phyloP scores from a whole-genome alignment of 2,797 vertebrate species.

The Neosilurus hyrtlii region DNA sequence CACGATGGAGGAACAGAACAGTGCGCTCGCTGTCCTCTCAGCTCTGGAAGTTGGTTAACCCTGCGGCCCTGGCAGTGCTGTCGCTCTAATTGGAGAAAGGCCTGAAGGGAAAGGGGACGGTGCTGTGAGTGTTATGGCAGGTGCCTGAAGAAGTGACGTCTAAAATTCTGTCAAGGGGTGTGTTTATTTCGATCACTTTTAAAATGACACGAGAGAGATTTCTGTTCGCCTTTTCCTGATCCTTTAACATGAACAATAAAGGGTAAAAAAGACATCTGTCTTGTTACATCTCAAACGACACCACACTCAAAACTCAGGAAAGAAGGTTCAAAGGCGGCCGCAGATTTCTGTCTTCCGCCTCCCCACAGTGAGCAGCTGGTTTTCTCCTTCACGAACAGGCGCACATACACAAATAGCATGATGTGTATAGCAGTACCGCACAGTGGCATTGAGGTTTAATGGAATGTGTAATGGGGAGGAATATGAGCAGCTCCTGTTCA shows the following conservation, averaged over 20 bases:
- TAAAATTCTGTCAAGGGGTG: conserved; percentile 17
- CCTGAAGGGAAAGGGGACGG: conserved; percentile 54
- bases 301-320: conserved; percentile 19
- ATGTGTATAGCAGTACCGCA: not conserved
- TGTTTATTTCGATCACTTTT: conserved; percentile 41
- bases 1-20: not conserved
- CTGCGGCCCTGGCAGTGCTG: conserved; percentile 60
- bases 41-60: conserved; percentile 69
- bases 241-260: not conserved
- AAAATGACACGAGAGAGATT: not conserved
- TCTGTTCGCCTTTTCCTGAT: not conserved
- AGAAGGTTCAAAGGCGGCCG: conserved; percentile 17
- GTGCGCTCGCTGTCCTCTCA: conserved; percentile 45
- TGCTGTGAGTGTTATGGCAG: conserved; percentile 44
- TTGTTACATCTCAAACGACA: not conserved
- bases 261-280: not conserved
- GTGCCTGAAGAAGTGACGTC: conserved; percentile 43
- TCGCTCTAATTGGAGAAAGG: conserved; percentile 74
- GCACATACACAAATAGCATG: conserved; percentile 41
- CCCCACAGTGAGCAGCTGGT: conserved; percentile 41
- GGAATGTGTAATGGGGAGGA: not conserved
- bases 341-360: conserved; percentile 23
- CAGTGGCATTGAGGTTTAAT: too few species aligned
- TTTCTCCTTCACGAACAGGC: conserved; percentile 45
- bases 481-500: not conserved